These are phyloP conservation scores for Nasalis larvatus DNA, from an alignment of 2,113 vertebrate genomes.

Conservation along the genomic window DNA sequence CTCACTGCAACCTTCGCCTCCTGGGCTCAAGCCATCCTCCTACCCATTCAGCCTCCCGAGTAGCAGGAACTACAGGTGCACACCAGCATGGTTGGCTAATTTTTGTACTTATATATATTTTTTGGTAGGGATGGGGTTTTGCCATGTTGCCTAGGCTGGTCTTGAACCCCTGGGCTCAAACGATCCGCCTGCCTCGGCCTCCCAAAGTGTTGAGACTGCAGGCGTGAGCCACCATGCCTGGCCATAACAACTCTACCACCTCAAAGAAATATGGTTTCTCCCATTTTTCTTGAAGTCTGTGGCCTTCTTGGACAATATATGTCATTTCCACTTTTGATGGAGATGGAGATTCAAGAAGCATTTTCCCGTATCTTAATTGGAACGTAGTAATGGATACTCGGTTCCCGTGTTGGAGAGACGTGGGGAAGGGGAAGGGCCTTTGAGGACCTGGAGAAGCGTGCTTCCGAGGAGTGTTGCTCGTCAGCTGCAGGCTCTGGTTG, in stretches of 20 bases:
- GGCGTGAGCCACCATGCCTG: no score
- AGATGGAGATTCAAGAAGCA: not conserved
- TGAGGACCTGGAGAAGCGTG: not conserved
- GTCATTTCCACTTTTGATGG: not conserved
- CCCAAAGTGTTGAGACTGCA: no score
- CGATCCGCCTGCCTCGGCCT: no score
- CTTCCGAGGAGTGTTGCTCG: rapidly evolving
- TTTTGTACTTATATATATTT: no score
- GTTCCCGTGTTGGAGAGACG: rapidly evolving
- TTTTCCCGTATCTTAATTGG: not conserved
- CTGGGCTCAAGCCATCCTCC: no score
- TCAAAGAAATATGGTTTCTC: not conserved
- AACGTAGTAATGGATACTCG: not conserved
- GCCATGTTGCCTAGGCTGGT: no score
- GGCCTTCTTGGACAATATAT: not conserved
- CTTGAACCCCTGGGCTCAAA: no score
- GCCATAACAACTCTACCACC: not conserved
- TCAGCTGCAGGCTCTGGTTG: not conserved
- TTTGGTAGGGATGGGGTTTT: no score
- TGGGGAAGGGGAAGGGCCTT: not conserved
- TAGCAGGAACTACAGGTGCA: no score
- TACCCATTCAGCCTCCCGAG: no score
- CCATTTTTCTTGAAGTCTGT: not conserved
- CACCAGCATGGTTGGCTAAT: no score
- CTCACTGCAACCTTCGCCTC: no score